Evolutionary conservation across 2,797 vertebrate species (phyloP).

Genomic region (Sebastes melanostomus): DNA sequence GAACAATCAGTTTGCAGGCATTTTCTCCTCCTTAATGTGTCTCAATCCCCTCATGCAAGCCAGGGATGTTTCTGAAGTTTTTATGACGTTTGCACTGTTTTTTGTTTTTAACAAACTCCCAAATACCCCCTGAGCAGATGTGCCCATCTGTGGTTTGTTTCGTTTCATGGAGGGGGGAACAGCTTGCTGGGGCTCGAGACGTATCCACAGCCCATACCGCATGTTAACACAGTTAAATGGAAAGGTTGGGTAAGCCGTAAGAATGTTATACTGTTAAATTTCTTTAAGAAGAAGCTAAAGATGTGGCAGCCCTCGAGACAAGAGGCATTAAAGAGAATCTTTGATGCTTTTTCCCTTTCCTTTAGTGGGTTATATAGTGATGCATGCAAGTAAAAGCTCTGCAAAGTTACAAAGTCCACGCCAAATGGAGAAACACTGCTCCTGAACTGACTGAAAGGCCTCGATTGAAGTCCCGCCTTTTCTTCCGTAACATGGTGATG

Average conservation of each 20-base stretch:
- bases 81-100: slow-evolving; percentile 12
- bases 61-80: slow-evolving; percentile 38
- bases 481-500: accelerated
- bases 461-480: too few relatives aligned
- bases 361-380: too few relatives aligned
- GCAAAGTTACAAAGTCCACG: too few relatives aligned
- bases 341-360: too few relatives aligned
- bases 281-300: neutral
- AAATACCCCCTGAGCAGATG: slow-evolving; percentile 62
- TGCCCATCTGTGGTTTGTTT: slow-evolving; percentile 61
- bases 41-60: slow-evolving; percentile 19
- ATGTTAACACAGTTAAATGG: slow-evolving; percentile 12
- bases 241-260: slow-evolving; percentile 6
- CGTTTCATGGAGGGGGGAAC: slow-evolving; percentile 21
- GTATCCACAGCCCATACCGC: slow-evolving; percentile 4
- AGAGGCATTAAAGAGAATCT: neutral
- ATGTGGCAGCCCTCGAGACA: neutral
- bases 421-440: too few relatives aligned
- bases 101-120: slow-evolving; percentile 6
- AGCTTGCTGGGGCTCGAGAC: slow-evolving; percentile 38
- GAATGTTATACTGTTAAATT: neutral
- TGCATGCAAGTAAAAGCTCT: too few relatives aligned
- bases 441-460: too few relatives aligned
- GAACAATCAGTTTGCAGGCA: slow-evolving; percentile 17
- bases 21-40: slow-evolving; percentile 6